Evolutionary conservation across 2,113 vertebrate species (phyloP).

Genomic region (Felis catus): F.catus_Fca126_mat1.0 CM031415.1:202790001-202790500

Average conservation of each 20-base stretch:
- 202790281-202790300: not conserved
- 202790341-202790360: not conserved
- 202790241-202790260: not conserved
- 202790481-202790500: not conserved
- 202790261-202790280: not conserved
- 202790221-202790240: not conserved
- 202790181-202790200: not conserved
- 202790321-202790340: not conserved
- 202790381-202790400: not conserved
- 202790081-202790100: not conserved
- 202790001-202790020: not conserved
- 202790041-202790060: not conserved
- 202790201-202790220: not conserved
- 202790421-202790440: not conserved
- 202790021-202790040: not conserved
- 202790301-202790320: not conserved
- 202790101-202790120: not conserved
- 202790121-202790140: not conserved
- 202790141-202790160: not conserved
- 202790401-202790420: not conserved
- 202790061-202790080: not conserved
- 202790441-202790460: not conserved
- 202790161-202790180: not conserved
- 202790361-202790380: not conserved
- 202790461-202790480: not conserved